phyloP scores from a whole-genome alignment of 2,113 vertebrate genomes.

The Galemys pyrenaicus region DNA sequence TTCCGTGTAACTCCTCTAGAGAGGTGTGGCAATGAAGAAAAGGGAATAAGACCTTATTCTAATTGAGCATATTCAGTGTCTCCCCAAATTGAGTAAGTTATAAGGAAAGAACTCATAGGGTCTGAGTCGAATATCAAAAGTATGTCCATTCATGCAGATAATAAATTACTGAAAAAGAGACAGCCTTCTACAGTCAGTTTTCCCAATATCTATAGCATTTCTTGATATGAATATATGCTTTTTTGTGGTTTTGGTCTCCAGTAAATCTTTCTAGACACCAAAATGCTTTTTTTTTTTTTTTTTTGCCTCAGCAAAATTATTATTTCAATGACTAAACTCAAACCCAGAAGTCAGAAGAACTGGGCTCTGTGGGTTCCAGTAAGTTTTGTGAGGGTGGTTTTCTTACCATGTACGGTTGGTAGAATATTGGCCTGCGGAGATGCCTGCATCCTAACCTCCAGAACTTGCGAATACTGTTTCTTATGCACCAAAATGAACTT shows the following conservation, averaged over 20 bases:
- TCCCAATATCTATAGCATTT: background rate
- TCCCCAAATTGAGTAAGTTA: slow-evolving; percentile 3
- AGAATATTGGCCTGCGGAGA: background rate
- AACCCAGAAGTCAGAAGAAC: background rate
- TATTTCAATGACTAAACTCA: background rate
- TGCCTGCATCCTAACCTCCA: background rate
- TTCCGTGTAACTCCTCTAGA: background rate
- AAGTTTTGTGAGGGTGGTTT: background rate
- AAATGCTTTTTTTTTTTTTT: background rate
- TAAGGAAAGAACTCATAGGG: background rate
- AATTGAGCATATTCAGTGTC: background rate
- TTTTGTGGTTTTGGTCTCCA: background rate
- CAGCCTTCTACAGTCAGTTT: background rate
- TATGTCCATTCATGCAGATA: background rate
- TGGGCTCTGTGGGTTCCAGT: background rate
- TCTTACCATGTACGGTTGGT: no score
- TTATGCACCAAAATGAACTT: background rate
- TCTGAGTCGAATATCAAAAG: background rate
- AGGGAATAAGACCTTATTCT: background rate
- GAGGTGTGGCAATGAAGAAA: background rate
- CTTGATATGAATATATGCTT: background rate
- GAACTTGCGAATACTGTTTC: background rate
- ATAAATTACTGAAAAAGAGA: slow-evolving; percentile 25
- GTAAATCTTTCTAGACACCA: slow-evolving; percentile 36
- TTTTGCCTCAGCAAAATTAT: background rate